Evolutionary conservation across 2,888 invertebrate species (phyloP), one percentile per base, ranked within the genome.

Genomic region (Catocala nupta): DNA sequence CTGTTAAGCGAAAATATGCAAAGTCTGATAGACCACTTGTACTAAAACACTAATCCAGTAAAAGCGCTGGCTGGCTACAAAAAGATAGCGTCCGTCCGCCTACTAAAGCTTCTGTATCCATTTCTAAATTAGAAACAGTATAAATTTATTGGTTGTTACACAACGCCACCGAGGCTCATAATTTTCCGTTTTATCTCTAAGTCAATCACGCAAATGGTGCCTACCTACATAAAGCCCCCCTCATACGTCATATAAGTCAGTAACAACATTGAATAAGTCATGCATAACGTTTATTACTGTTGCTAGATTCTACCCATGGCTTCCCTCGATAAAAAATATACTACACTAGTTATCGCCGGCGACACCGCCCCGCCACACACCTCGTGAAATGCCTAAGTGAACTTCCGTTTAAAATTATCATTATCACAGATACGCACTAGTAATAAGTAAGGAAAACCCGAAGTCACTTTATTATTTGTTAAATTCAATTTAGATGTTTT

Each of bases 41-140:
- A 68, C 55, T 68, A 67, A 73, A 79, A 73, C 54, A 67, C 58
- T 71, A 70, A 73, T 75, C 65, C 62, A 47, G 56, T 72, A 65
- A 75, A 75, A 74, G 55, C 66, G 59, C 61, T 70, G 58, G 39
- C 51, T 59, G 52, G 66, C 60, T 56, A 63, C 64, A 70, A 67
- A 69, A 65, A 65, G 66, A 77, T 70, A 59, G 64, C 59, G 50
- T 51, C 59, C 53, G 48, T 48, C 57, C 36, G 53, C 54, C 61
- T 57, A 65, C 59, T 58, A 57, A 68, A 61, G 65, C 63, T 68
- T 60, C 71, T 70, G 73, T 63, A 70, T 81, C 83, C 83, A 84
- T 84, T 84, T 81, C 72, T 70, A 82, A 81, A 84, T 84, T 79
- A 83, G 78, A 80, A 75, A 68, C 77, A 70, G 70, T 77, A 81